Base-by-base conservation (phyloP, 2,797 vertebrate species). In the Protosalanx chinensis region DNA sequence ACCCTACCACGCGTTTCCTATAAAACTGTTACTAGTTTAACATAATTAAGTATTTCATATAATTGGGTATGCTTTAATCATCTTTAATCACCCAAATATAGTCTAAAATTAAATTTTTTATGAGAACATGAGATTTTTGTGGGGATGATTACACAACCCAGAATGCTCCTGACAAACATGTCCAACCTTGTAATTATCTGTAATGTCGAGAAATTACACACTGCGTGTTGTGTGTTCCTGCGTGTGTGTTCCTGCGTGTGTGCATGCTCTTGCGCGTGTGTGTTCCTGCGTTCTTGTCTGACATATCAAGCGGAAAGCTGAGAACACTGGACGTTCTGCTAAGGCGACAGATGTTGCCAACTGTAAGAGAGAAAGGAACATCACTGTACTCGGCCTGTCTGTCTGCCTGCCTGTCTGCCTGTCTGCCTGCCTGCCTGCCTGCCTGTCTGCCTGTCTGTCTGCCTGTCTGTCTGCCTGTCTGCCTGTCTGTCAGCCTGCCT, bases 21-120 rank as follows among this genome's bases (percentile, higher is more conserved):
- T 92, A 92, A 92, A 91, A 90, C 75, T 77, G 77, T 84, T 86
- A 86, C 85, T 88, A 84, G 85, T 89, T 87, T 78, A 74, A 90
- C 85, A 90, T 90, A 91, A 92, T 91, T 84, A 91, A 91, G 85
- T 90, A 91, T 91, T 91, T 88, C 82, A 88, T 89, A 89, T 89
- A 90, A 89, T 90, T 88, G 83, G 72, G 33, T 80, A 74, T 76
- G 88, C 89, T 91, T 91, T 91, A 90, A 91, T 92, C 86, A 84
- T 90, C 84, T 91, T 89, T 88, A 91, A 92, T 90, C 88, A 82
- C 83, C 82, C 90, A 88, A 90, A 90, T 88, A 85, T 90, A 91
- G 90, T 92, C 90, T 93, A 90, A 92, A 92, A 91, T 89, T 90
- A 83, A 91, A 87, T 88, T 83, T 79, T 91, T 92, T 91, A 91